Evolutionary conservation across 2,888 invertebrate species (phyloP), one percentile per base, ranked within the genome.

Genomic region (Geotrupes spiniger): DNA sequence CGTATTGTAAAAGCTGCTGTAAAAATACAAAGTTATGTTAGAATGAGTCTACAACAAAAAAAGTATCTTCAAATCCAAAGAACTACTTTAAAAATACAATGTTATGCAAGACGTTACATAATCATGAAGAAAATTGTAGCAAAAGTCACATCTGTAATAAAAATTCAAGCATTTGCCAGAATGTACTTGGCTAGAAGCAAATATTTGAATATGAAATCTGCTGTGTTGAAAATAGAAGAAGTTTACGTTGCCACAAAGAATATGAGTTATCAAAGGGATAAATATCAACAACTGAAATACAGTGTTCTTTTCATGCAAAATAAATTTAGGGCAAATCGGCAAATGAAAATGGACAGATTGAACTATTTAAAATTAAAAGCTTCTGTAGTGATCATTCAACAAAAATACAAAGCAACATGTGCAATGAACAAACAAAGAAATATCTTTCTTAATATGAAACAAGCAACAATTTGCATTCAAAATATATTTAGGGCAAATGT

Each of bases 11-110:
- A 44, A 0, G 76, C 78, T n/a, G 74, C 75, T 5, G 42, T 68
- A 1, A 74, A 65, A 53, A 76, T 84, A 41, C 81, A 83, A 61
- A 68, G 62, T 9, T 78, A 76, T 74, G 80, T 76, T 60, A 72
- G 62, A 54, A 75, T 74, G 55, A 51, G 52, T 12, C 41, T 51
- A n/a, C 53, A 54, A 43, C 43, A 56, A 14, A 59, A 53, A n/a
- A 37, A 45, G 37, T 70, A 64, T 52, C 11, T 44, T n/a, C 37
- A 40, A 9, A 17, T 57, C 14, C 47, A 47, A 9, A 46, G 43
- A 2, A 17, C 55, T n/a, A 53, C 58, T 1, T 63, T 63, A 2
- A 56, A 51, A 33, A 21, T 69, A 2, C 69, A 69, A 56, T 52
- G 53, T 5, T 47, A 54, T 33, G 43, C 52, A 4, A 53, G 58